A percentile compares a stretch with the other conserved stretches of the same genome.
These are phyloP conservation scores for Augochlora pura DNA, from an alignment of 1,140 invertebrate genomes.

Conservation along the genomic window DNA sequence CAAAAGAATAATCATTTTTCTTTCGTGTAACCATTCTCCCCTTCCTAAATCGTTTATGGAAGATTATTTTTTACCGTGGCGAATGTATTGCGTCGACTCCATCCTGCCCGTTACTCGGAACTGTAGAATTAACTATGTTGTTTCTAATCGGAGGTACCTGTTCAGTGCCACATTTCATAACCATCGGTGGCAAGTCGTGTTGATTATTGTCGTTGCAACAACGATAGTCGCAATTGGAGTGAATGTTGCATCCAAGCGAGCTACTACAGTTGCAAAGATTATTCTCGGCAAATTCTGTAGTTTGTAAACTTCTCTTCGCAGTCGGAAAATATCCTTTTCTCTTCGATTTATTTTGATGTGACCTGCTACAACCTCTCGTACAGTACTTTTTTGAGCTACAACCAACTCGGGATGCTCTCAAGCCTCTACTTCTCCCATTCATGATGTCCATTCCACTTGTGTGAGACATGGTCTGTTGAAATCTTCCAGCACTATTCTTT, in stretches of 20 bases:
- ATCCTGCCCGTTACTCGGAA: background rate
- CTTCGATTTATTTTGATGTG: background rate
- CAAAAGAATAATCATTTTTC: background rate
- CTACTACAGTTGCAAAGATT: conserved; percentile 12
- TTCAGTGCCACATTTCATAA: background rate
- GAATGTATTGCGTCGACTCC: too few species aligned
- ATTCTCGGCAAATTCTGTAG: background rate
- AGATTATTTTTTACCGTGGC: conserved; percentile 5
- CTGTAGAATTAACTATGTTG: background rate
- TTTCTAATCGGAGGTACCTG: background rate
- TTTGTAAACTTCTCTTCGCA: background rate
- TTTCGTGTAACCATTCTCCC: background rate
- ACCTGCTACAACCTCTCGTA: background rate
- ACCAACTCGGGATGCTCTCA: background rate
- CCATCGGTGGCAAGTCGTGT: background rate
- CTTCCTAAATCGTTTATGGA: background rate
- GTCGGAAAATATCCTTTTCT: background rate
- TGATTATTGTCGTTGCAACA: conserved; percentile 2
- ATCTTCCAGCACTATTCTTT: background rate
- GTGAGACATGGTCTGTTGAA: background rate
- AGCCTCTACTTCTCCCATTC: background rate
- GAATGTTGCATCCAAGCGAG: background rate
- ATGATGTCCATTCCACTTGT: background rate
- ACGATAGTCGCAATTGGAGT: background rate
- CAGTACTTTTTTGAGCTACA: conserved; percentile 4